phyloP scores from a whole-genome alignment of 1,140 invertebrate species.

The Ceratina calcarata region DNA sequence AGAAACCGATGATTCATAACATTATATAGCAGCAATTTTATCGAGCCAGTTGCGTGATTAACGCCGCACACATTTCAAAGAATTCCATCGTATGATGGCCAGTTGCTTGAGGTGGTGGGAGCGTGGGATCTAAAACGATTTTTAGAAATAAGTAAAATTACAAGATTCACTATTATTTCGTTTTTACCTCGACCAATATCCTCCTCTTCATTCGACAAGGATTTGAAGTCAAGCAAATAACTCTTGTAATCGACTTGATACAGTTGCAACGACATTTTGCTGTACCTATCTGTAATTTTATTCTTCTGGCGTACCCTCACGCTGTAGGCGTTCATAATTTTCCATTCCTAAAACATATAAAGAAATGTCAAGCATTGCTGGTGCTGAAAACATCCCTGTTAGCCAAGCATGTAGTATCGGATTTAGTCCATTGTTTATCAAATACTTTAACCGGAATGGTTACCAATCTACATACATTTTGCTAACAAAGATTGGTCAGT shows the following conservation, averaged over 20 bases:
- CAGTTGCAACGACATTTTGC: constrained; percentile 98
- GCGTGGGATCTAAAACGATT: constrained; percentile 71
- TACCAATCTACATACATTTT: constrained; percentile 1
- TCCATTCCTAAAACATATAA: constrained; percentile 90
- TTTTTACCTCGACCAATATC: constrained; percentile 82
- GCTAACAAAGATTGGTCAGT: not conserved
- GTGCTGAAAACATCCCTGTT: no score
- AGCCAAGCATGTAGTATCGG: no score
- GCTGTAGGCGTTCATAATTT: constrained; percentile 97
- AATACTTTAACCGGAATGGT: no score
- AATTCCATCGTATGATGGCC: constrained; percentile 99
- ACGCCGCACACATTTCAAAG: constrained; percentile 99
- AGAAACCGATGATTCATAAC: constrained; percentile 1
- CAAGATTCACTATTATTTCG: constrained; percentile 29
- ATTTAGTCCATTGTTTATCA: no score
- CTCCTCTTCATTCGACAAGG: constrained; percentile 89
- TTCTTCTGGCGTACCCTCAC: constrained; percentile 95
- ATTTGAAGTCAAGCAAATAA: constrained; percentile 98
- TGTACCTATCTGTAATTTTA: constrained; percentile 89
- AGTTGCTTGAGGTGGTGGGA: constrained; percentile 80
- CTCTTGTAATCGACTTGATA: constrained; percentile 99
- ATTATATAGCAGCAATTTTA: constrained; percentile 73
- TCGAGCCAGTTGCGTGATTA: constrained; percentile 98
- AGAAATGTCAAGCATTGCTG: no score
- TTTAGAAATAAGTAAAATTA: not conserved